phyloP scores from a whole-genome alignment of 2,888 invertebrate genomes.

The Caenorhabditis becei region DNA sequence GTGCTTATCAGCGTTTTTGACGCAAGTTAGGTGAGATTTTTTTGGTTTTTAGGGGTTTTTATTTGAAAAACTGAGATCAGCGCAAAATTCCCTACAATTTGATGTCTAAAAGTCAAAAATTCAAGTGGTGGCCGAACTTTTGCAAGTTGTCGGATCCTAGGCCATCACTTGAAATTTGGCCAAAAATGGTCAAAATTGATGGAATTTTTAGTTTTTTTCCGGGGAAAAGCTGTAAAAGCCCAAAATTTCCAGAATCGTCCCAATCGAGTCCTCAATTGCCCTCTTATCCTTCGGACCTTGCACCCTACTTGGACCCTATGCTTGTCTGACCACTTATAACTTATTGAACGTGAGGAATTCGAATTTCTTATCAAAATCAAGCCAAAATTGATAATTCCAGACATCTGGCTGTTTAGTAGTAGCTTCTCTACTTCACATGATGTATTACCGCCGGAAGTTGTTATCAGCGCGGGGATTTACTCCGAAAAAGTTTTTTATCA shows the following conservation, averaged over 20 bases:
- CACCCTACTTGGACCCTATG: constrained; percentile 12
- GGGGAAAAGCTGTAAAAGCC: neutral
- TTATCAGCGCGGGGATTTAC: constrained; percentile 16
- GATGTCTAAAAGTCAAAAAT: too few species aligned
- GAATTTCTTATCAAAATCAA: neutral
- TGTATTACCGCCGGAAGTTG: constrained; percentile 32
- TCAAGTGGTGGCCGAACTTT: neutral
- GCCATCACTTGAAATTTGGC: too few species aligned
- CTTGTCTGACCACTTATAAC: constrained; percentile 44
- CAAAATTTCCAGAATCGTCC: constrained; percentile 32
- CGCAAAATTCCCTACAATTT: too few species aligned
- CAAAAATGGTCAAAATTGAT: neutral
- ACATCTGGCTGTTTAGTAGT: constrained; percentile 46
- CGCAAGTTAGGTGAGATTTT: constrained; percentile 50
- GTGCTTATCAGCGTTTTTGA: constrained; percentile 47
- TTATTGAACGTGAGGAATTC: constrained; percentile 27
- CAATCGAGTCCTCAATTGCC: constrained; percentile 38
- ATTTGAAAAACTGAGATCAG: neutral
- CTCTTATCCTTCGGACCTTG: constrained; percentile 42
- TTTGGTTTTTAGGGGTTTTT: neutral
- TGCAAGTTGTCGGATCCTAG: too few species aligned
- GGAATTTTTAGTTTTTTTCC: neutral
- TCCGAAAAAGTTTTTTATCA: constrained; percentile 5
- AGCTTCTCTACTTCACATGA: constrained; percentile 49
- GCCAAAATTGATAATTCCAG: constrained; percentile 11